Percentiles rank a stretch among this genome's conserved stretches.
phyloP scores from a whole-genome alignment of 2,113 vertebrate genomes.

The Centropus bengalensis region DNA sequence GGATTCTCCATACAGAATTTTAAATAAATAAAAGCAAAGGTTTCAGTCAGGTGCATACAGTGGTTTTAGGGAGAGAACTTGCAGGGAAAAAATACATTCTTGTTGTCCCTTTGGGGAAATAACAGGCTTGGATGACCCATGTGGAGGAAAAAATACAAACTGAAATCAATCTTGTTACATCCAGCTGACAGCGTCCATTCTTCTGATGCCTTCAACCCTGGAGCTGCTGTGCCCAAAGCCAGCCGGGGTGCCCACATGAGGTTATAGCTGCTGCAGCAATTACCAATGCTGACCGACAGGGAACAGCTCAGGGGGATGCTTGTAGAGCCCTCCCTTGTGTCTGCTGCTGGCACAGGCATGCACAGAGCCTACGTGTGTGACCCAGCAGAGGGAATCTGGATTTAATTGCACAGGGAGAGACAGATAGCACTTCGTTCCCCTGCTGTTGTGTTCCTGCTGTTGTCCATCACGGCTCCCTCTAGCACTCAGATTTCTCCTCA shows the following conservation, averaged over 20 bases:
- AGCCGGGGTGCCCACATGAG: neutral
- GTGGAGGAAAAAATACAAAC: neutral
- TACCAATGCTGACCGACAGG: fast-evolving
- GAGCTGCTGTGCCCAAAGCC: neutral
- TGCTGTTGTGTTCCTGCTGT: neutral
- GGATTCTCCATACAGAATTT: neutral
- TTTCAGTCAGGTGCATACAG: neutral
- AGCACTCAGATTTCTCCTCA: neutral
- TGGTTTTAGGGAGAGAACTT: neutral
- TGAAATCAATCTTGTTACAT: neutral
- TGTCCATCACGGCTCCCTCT: neutral
- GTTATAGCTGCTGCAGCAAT: neutral
- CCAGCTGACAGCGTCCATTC: neutral
- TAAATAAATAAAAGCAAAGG: neutral
- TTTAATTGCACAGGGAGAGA: neutral
- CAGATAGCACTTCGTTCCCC: neutral
- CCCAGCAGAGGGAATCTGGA: neutral
- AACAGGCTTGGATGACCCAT: neutral
- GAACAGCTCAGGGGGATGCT: neutral
- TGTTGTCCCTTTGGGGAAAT: neutral
- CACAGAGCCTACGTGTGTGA: neutral
- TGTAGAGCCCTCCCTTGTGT: neutral
- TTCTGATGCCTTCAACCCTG: neutral
- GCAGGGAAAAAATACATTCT: neutral
- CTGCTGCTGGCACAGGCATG: neutral